Evolutionary conservation across 2,113 vertebrate species (phyloP), one percentile per base, ranked within the genome.

Genomic region (Anarrhichthys ocellatus): DNA sequence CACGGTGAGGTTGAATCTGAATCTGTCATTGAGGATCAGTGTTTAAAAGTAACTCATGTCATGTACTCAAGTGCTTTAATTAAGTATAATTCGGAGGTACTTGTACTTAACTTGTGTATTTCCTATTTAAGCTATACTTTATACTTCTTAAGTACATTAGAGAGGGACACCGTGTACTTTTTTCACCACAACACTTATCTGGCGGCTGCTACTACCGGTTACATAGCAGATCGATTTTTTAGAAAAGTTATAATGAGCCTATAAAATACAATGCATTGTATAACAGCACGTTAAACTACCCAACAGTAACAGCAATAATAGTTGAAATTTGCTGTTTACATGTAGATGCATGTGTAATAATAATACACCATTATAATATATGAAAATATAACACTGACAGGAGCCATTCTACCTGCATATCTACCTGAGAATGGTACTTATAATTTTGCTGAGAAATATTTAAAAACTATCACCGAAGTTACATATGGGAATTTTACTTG

Each of bases 21-120:
- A 27, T 27, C 59, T 76, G 58, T 77, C 61, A 34, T 7, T 44
- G 38, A 66, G 24, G 74, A 83, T 76, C 48, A 64, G 74, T 71
- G 70, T 58, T 52, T 9, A 52, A 86, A 75, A 70, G 36, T 17
- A 54, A 29, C n/a, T 46, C 0, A 24, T 29, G 40, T 48, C 27
- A 24, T 62, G 44, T 61, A 62, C 42, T 76, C n/a, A 76, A 78
- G 34, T 73, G 34, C 62, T 68, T 6, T 22, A 36, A 40, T 62
- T 42, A 18, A 18, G 6, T 29, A n/a, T n/a, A 29, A 62, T 15
- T 52, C 22, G 42, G 3, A 46, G 38, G 58, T 38, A 38, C 20
- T 50, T 58, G 56, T 27, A 29, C 13, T 58, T 27, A 27, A 58
- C 54, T 15, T 59, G 54, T 58, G n/a, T 14, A 27, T 59, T 59